Conservation (phyloP, 2,113 vertebrate genomes). For the Promerops cafer region DNA sequence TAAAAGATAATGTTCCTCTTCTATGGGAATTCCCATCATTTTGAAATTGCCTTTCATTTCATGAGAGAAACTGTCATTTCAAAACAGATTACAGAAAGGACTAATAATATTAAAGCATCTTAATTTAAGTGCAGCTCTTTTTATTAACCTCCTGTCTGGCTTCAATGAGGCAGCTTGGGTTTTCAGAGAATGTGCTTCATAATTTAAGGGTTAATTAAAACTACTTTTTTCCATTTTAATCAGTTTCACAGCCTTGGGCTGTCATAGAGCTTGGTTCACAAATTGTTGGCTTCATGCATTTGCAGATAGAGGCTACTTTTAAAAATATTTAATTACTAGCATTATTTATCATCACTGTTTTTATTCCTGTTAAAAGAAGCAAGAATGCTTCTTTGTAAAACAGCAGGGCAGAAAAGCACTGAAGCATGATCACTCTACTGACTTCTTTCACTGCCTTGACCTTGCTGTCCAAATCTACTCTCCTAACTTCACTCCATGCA, state of each 20-base stretch:
- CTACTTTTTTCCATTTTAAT: constrained; percentile 14
- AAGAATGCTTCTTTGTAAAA: not conserved
- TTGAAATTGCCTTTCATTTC: not conserved
- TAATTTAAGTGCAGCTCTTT: not conserved
- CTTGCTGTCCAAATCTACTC: not conserved
- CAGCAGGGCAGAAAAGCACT: not conserved
- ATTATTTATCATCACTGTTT: not conserved
- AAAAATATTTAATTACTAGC: not conserved
- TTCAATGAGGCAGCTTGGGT: not conserved
- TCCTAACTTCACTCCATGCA: not conserved
- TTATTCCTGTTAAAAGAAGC: not conserved
- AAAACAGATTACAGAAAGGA: constrained; percentile 6
- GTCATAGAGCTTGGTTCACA: constrained; percentile 6
- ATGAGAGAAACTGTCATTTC: constrained; percentile 1
- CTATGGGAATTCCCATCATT: not conserved
- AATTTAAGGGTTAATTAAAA: constrained; percentile 27
- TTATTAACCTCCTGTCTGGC: not conserved
- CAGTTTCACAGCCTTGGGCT: constrained; percentile 32
- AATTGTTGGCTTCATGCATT: not conserved
- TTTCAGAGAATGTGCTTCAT: constrained; percentile 3
- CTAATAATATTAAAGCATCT: not conserved
- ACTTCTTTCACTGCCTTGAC: not conserved
- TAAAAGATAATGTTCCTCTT: not conserved
- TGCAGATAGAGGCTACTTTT: constrained; percentile 3
- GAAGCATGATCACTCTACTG: not conserved